Conservation (phyloP, 53 echinoderm and acorn worm genomes). For the Antedon mediterranea region DNA sequence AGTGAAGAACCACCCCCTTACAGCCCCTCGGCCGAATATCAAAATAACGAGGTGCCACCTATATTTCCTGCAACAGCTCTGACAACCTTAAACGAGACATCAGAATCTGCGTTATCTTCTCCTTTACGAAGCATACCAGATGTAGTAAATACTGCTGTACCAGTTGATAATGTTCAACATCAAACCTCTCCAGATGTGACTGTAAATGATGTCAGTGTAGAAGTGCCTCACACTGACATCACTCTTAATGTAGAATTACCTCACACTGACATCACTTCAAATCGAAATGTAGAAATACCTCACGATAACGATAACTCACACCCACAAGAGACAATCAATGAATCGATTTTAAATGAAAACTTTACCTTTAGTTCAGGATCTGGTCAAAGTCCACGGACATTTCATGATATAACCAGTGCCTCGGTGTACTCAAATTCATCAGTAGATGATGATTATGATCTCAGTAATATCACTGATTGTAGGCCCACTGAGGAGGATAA, state of each 20-base stretch:
- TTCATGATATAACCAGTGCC: neutral
- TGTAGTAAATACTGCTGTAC: neutral
- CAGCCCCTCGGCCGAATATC: constrained; percentile 28
- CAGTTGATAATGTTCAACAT: neutral
- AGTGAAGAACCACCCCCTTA: constrained; percentile 70
- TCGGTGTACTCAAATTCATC: neutral
- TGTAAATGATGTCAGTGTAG: neutral
- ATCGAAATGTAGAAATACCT: no score
- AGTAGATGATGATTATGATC: neutral
- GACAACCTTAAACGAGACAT: neutral
- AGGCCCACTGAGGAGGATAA: neutral
- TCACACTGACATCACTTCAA: no score
- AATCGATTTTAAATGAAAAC: neutral
- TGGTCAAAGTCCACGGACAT: neutral
- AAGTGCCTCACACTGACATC: neutral
- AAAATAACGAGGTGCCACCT: constrained; percentile 1
- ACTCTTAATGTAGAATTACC: neutral
- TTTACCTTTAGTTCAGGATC: neutral
- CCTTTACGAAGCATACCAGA: neutral
- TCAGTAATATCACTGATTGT: neutral
- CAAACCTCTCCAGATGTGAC: neutral
- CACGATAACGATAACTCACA: neutral
- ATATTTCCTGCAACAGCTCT: constrained; percentile 42
- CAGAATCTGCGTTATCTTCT: neutral
- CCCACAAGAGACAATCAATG: neutral